These are phyloP conservation scores for Romanogobio albipinnatus DNA, from an alignment of 2,113 vertebrate species.

Conservation along the genomic window DNA sequence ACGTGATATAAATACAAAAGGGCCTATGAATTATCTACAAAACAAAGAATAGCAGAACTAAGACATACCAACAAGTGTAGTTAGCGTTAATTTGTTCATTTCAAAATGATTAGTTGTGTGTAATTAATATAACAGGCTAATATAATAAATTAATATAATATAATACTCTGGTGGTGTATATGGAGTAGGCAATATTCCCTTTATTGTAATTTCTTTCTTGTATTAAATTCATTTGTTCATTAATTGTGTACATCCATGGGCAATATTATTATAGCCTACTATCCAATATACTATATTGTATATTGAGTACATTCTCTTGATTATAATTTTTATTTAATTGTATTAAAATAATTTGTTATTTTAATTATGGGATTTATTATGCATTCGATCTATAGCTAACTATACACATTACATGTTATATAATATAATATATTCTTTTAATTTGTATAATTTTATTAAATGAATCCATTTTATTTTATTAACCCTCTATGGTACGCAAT, in stretches of 20 bases:
- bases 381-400: too few species aligned
- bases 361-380: too few species aligned
- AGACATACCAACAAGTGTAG: not conserved
- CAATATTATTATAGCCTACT: not conserved
- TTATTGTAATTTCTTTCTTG: not conserved
- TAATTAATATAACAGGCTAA: not conserved
- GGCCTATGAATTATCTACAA: not conserved
- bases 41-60: not conserved
- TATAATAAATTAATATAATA: not conserved
- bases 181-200: too few species aligned
- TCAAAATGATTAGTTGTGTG: not conserved
- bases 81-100: not conserved
- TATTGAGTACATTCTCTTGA: not conserved
- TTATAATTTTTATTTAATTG: not conserved
- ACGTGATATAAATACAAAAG: conserved; percentile 13
- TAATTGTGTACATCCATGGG: not conserved
- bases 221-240: not conserved
- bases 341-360: too few species aligned
- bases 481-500: too few species aligned
- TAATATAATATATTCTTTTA: not conserved
- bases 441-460: too few species aligned
- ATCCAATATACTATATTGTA: not conserved
- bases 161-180: not conserved
- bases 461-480: too few species aligned
- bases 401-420: not conserved